Percentiles rank a stretch among this genome's conserved stretches.
These are phyloP conservation scores for Agriopis marginaria DNA, from an alignment of 2,888 invertebrate species.

Conservation along the genomic window DNA sequence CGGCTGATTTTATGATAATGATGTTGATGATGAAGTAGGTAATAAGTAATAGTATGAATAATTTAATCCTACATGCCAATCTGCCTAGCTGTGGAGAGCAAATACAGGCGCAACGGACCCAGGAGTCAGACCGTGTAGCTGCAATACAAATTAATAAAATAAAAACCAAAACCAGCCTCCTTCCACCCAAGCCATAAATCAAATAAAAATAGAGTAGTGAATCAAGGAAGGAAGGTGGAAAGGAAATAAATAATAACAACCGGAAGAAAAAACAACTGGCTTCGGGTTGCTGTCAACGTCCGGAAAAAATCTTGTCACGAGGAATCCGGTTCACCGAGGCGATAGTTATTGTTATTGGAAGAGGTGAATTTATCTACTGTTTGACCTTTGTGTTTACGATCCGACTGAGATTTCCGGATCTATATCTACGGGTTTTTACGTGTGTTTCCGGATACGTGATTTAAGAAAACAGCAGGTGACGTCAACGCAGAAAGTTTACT, in stretches of 20 bases:
- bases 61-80: not conserved
- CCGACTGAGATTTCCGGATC: not conserved
- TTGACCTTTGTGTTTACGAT: constrained; percentile 26
- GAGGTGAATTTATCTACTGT: constrained; percentile 30
- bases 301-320: constrained; percentile 40
- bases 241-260: constrained; percentile 41
- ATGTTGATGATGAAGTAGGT: too few relatives aligned
- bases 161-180: too few relatives aligned
- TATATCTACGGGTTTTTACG: constrained; percentile 1
- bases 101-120: too few relatives aligned
- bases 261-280: constrained; percentile 39
- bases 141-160: too few relatives aligned
- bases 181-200: constrained; percentile 18
- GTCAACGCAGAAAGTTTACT: not conserved
- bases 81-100: not conserved
- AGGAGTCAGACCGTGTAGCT: too few relatives aligned
- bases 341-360: constrained; percentile 35
- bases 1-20: too few relatives aligned
- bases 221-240: constrained; percentile 30
- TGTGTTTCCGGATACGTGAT: constrained; percentile 9
- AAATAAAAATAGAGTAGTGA: constrained; percentile 20
- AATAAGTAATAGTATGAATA: not conserved
- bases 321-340: constrained; percentile 32
- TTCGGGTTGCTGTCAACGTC: constrained; percentile 39
- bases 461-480: not conserved